Evolutionary conservation across 2,888 invertebrate genomes (phyloP).

Genomic region (Dyspetes luteomarginatus): DNA sequence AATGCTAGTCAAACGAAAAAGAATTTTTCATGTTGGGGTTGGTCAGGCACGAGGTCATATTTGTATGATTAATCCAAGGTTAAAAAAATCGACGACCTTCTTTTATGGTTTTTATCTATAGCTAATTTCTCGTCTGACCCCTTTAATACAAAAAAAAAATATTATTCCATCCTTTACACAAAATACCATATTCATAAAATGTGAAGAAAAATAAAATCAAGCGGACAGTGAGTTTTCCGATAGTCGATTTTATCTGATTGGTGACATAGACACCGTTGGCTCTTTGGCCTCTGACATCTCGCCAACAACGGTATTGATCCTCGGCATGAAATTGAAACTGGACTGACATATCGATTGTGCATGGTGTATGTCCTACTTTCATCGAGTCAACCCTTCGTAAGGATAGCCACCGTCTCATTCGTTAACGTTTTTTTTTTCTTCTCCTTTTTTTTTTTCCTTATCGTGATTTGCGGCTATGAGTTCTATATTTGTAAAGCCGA

Average conservation of each 20-base stretch:
- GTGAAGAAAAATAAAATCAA: not conserved
- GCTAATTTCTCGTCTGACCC: not conserved
- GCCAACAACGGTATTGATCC: conserved; percentile 71
- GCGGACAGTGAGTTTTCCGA: not conserved
- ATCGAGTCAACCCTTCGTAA: conserved; percentile 71
- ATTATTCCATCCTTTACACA: not conserved
- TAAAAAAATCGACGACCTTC: too few species aligned
- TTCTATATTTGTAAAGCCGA: not conserved
- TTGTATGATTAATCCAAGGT: too few species aligned
- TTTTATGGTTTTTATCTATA: not conserved
- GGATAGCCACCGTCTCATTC: conserved; percentile 62
- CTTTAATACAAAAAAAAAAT: not conserved
- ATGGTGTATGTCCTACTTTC: conserved; percentile 76
- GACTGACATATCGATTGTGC: conserved; percentile 77
- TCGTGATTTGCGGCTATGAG: not conserved
- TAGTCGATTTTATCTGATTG: conserved; percentile 25
- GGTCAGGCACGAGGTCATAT: too few species aligned
- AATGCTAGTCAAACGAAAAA: too few species aligned
- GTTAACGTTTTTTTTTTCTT: not conserved
- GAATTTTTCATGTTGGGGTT: too few species aligned
- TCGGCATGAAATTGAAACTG: conserved; percentile 77
- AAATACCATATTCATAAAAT: not conserved
- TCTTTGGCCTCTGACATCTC: conserved; percentile 34
- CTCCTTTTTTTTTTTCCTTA: not conserved
- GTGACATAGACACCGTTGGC: conserved; percentile 17